Evolutionary conservation across 2,113 vertebrate genomes (phyloP), one percentile per base, ranked within the genome.

Genomic region (Sphaerodactylus townsendi): DNA sequence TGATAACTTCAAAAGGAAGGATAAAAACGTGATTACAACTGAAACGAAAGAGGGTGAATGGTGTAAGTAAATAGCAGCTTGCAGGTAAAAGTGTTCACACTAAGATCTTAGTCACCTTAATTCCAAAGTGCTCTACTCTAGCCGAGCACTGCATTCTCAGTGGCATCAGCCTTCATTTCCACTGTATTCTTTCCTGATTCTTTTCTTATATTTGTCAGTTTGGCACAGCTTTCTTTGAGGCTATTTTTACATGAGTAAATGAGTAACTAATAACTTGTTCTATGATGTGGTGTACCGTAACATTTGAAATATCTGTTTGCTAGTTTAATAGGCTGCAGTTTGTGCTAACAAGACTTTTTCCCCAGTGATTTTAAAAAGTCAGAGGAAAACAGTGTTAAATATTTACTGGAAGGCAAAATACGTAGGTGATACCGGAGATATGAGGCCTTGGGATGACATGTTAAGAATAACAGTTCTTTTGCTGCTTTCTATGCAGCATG

Each of bases 341-440:
- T 48, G 30, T 66, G 56, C 59, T 65, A 74, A 37, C 71, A 83
- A 75, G 19, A 82, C 56, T 70, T 37, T 14, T 10, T 15, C 65
- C 19, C n/a, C 30, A 82, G 65, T 64, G 30, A 37, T 62, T 41
- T 35, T 82, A 62, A 48, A 65, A 83, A 65, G 53, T 72, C 50
- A 73, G 44, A 66, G 75, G 41, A 66, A 74, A 83, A 68, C 28
- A 53, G n/a, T 28, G 15, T 37, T 76, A 68, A 83, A 68, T 83
- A 83, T 83, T 76, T 83, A 83, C 30, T 83, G 17, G 62, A 83
- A 82, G 53, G n/a, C 53, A 73, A 83, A 76, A 83, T 59, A 66
- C 30, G 33, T 68, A 76, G 71, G 82, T 75, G 46, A 33, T 68
- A 25, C 25, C n/a, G 33, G 72, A 83, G 59, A 50, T n/a, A 74